Conservation (phyloP, 2,888 invertebrate species). For the Amphipoea oculea region DNA sequence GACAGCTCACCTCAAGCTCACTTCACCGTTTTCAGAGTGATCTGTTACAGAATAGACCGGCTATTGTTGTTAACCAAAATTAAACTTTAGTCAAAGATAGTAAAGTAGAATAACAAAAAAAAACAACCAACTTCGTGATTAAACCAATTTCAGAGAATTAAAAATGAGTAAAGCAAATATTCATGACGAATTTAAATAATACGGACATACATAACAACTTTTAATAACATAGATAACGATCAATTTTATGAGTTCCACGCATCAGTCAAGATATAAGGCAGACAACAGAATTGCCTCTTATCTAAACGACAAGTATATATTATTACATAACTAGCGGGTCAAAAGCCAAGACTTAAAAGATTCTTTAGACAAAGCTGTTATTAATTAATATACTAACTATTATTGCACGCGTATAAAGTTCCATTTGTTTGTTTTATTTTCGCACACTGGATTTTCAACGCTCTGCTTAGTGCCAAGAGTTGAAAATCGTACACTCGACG, state of each 20-base stretch:
- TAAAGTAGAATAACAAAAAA: background rate
- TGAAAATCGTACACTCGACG: background rate
- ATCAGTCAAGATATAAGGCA: background rate
- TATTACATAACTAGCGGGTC: conserved; percentile 31
- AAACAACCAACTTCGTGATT: background rate
- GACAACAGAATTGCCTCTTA: conserved; percentile 8
- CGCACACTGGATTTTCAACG: background rate
- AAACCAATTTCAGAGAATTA: background rate
- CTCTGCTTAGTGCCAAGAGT: background rate
- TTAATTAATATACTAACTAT: conserved; percentile 7
- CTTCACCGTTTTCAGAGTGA: no score
- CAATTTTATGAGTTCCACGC: conserved; percentile 4
- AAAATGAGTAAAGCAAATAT: background rate
- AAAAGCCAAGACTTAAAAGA: conserved; percentile 10
- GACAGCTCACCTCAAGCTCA: no score
- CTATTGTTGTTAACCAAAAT: background rate
- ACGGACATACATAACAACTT: background rate
- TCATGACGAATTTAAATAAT: conserved; percentile 18
- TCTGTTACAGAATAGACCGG: background rate
- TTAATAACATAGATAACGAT: conserved; percentile 30
- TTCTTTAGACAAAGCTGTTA: background rate
- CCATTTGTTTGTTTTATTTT: background rate
- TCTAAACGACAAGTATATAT: background rate
- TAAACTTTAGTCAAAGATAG: background rate
- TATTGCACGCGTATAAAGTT: background rate